Percentiles rank a stretch among this genome's conserved stretches.
Evolutionary conservation across 2,888 invertebrate genomes (phyloP).

Genomic region (Acleris emargana): DNA sequence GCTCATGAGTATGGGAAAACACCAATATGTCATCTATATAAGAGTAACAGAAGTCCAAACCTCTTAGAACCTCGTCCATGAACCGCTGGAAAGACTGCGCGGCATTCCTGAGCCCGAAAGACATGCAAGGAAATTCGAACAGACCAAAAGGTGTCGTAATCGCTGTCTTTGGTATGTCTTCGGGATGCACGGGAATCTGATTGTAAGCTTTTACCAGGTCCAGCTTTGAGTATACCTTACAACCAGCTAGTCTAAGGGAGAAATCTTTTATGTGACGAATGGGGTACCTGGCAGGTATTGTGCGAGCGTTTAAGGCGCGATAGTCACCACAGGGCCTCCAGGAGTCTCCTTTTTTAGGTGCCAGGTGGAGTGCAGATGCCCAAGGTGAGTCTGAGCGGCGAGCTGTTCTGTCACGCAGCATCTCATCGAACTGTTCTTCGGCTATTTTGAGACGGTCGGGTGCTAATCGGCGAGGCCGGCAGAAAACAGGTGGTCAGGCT

Average conservation of each 20-base stretch:
- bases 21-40: too few relatives aligned
- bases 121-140: too few relatives aligned
- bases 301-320: constrained; percentile 49
- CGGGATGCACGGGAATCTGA: too few relatives aligned
- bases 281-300: constrained; percentile 51
- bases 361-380: constrained; percentile 53
- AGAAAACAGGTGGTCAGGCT: constrained; percentile 40
- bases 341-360: constrained; percentile 48
- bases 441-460: constrained; percentile 38
- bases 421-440: constrained; percentile 39
- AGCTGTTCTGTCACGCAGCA: constrained; percentile 38
- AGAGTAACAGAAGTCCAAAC: too few relatives aligned
- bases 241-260: constrained; percentile 35
- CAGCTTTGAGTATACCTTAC: too few relatives aligned
- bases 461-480: constrained; percentile 39
- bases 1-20: too few relatives aligned
- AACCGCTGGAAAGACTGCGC: too few relatives aligned
- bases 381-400: constrained; percentile 45
- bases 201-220: too few relatives aligned
- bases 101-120: too few relatives aligned
- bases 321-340: constrained; percentile 60
- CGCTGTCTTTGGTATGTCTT: too few relatives aligned
- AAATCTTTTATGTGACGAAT: constrained; percentile 41
- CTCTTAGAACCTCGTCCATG: too few relatives aligned
- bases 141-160: too few relatives aligned